Conservation (phyloP, 1,140 invertebrate species). For the Tetramorium parvispinum region DNA sequence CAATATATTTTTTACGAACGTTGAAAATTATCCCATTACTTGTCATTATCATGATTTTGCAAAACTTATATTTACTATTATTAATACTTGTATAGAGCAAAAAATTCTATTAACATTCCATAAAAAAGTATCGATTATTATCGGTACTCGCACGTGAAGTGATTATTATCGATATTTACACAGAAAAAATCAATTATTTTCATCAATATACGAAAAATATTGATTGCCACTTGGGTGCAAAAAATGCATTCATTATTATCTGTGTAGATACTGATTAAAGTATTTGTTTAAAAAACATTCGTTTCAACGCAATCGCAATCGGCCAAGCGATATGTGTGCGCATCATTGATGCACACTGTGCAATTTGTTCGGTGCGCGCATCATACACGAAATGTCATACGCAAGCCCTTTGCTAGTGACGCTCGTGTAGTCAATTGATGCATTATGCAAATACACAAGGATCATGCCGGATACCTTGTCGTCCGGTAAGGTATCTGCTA, state of each 20-base stretch:
- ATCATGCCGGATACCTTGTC: not conserved
- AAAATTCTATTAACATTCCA: not conserved
- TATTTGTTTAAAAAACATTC: not conserved
- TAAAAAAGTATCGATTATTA: not conserved
- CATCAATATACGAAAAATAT: not conserved
- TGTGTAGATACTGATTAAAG: not conserved
- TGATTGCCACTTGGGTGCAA: not conserved
- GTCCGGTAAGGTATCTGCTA: not conserved
- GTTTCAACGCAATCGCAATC: not conserved
- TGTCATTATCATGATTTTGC: not conserved
- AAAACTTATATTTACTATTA: not conserved
- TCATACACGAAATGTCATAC: constrained; percentile 36
- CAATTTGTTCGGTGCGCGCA: not conserved
- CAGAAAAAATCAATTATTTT: not conserved
- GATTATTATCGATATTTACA: not conserved
- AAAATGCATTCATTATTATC: not conserved
- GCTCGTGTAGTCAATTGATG: not conserved
- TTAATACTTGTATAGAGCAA: not conserved
- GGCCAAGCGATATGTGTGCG: not conserved
- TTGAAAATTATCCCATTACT: not conserved
- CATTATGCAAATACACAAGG: constrained; percentile 38
- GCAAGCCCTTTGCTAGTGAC: not conserved
- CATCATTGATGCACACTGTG: not conserved
- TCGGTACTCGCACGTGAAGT: not conserved
- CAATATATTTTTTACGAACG: constrained; percentile 2